Evolutionary conservation across 2,113 vertebrate species (phyloP).

Genomic region (Gymnarchus niloticus): DNA sequence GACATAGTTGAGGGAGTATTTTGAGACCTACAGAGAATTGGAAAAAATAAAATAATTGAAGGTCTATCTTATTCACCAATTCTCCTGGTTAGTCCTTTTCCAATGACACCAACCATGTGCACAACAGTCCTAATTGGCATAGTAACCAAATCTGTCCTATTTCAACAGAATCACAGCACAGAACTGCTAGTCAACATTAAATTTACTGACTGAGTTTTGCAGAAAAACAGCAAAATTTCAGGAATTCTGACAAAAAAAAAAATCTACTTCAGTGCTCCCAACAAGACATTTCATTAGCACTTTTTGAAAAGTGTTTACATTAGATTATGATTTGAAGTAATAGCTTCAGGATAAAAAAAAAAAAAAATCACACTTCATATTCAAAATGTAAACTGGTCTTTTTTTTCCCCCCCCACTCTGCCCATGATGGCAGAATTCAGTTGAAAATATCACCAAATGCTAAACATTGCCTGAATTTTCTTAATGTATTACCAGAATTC

Average conservation of each 20-base stretch:
- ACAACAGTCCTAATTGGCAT: neutral
- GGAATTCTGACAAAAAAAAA: neutral
- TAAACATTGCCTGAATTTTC: neutral
- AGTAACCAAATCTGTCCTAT: neutral
- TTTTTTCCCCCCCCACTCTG: no score
- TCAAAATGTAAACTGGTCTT: no score
- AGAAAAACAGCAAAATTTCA: neutral
- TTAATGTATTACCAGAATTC: neutral
- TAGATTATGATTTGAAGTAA: neutral
- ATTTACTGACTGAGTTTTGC: neutral
- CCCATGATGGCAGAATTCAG: neutral
- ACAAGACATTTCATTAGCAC: neutral
- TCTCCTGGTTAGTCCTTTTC: neutral
- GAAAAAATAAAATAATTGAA: neutral
- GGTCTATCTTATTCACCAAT: neutral
- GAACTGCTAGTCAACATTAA: neutral
- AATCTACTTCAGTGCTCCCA: neutral
- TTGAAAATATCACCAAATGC: neutral
- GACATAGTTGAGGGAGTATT: constrained; percentile 42
- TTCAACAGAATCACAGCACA: neutral
- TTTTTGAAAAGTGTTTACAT: neutral
- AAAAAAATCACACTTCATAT: no score
- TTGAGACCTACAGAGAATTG: constrained; percentile 52
- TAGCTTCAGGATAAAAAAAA: neutral
- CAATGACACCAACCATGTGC: constrained; percentile 1